phyloP scores from a whole-genome alignment of 1,140 invertebrate species.

The Chironomus striatipennis region DNA sequence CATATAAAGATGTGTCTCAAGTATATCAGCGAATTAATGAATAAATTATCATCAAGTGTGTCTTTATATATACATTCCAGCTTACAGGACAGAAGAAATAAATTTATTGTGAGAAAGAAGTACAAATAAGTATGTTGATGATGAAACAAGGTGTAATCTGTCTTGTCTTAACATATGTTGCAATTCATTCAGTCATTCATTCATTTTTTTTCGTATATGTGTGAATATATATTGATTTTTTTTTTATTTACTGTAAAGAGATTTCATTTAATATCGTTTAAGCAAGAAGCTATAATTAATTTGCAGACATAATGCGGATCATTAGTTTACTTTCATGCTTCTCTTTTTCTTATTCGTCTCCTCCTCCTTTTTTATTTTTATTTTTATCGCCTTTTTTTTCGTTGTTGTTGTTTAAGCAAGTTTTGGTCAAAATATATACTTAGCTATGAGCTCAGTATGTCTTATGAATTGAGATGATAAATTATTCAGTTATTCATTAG shows the following conservation, averaged over 20 bases:
- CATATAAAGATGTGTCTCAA: too few species aligned
- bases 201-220: background rate
- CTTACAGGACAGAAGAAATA: background rate
- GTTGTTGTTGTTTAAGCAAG: too few species aligned
- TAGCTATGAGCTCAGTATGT: too few species aligned
- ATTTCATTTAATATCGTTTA: conserved; percentile 19
- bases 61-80: too few species aligned
- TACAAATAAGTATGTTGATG: conserved; percentile 14
- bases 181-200: background rate
- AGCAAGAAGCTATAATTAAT: conserved; percentile 16
- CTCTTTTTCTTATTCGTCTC: too few species aligned
- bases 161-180: conserved; percentile 10
- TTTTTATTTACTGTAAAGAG: background rate
- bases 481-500: too few species aligned
- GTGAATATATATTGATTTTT: background rate
- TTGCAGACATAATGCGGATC: conserved; percentile 23
- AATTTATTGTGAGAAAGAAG: background rate
- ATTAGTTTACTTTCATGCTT: background rate
- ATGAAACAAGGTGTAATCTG: conserved; percentile 8
- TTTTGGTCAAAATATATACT: background rate
- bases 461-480: too few species aligned
- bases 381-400: background rate
- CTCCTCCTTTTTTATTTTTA: too few species aligned
- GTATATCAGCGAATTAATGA: background rate
- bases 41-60: conserved; percentile 4